Conservation (phyloP, 1,140 invertebrate species). For the Aphis craccivora region DNA sequence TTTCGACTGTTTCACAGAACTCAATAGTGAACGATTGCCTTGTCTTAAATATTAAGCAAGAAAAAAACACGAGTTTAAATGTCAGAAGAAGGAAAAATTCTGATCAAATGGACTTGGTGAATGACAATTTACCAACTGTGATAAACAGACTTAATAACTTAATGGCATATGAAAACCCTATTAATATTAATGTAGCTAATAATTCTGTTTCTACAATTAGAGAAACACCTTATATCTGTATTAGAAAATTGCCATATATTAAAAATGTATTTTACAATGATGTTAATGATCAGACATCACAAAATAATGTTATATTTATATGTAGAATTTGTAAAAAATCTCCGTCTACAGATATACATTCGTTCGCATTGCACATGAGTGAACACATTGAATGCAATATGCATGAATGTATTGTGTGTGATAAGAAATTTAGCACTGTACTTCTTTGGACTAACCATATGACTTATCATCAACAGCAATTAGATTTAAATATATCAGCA, state of each 20-base stretch:
- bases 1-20: not conserved
- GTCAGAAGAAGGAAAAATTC: not conserved
- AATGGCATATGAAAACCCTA: not conserved
- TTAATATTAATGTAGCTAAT: not conserved
- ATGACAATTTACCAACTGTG: not conserved
- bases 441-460: constrained; percentile 3
- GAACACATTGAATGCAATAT: not conserved
- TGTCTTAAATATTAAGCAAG: not conserved
- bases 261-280: not conserved
- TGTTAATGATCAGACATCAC: not conserved
- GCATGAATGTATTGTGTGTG: constrained; percentile 32
- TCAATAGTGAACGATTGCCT: not conserved
- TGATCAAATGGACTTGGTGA: not conserved
- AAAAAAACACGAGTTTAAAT: not conserved
- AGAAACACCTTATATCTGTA: not conserved
- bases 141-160: not conserved
- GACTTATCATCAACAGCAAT: constrained; percentile 6
- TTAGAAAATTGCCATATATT: not conserved
- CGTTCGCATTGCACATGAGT: constrained; percentile 42
- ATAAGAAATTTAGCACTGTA: not conserved
- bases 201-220: not conserved
- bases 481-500: not conserved
- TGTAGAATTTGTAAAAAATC: constrained; percentile 40
- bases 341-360: not conserved
- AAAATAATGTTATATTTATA: not conserved